Evolutionary conservation across 2,113 vertebrate genomes (phyloP), one percentile per base, ranked within the genome.

Genomic region (Myanophis thanlyinensis): DNA sequence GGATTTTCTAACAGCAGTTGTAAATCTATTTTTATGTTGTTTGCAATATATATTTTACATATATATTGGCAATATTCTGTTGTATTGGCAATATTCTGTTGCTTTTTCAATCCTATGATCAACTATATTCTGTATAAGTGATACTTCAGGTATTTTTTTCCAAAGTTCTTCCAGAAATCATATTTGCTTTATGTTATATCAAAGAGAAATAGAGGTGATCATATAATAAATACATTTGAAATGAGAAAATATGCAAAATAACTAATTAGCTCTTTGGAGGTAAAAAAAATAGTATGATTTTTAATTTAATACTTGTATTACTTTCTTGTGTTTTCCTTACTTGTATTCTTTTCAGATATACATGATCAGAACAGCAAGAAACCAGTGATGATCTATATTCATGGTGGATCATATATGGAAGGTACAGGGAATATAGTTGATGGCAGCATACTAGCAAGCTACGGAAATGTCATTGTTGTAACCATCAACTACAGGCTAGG

Each of bases 401-500:
- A 99, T 2, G 99, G 99, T 1, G 99, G 99, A 40, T 99, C 99
- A 1, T 99, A 99, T 93, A 99, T 99, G 96, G 99, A 99, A 90
- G 99, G 99, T 13, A 99, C 99, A 0, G 99, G 98, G 1, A 99
- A 99, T 93, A 98, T 99, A 98, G 98, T 99, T n/a, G 99, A 99
- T 87, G 99, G 99, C 85, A 99, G 99, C 94, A 98, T 99, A 92
- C 97, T 99, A 0, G 98, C 99, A 13, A 99, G 99, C 95, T 99
- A 99, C 3, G 99, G 99, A 84, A 99, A 99, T 48, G 99, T 99
- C 94, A 99, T 99, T 90, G 99, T 99, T 92, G 96, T 99, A 92
- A 99, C 99, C 40, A 96, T 99, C 86, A 99, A 99, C 98, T 99
- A 99, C 96, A 98, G 99, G 47, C 97, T 99, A 18, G 99, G 99